Evolutionary conservation across 1,140 invertebrate species (phyloP).

Genomic region (Hestina assimilis): DNA sequence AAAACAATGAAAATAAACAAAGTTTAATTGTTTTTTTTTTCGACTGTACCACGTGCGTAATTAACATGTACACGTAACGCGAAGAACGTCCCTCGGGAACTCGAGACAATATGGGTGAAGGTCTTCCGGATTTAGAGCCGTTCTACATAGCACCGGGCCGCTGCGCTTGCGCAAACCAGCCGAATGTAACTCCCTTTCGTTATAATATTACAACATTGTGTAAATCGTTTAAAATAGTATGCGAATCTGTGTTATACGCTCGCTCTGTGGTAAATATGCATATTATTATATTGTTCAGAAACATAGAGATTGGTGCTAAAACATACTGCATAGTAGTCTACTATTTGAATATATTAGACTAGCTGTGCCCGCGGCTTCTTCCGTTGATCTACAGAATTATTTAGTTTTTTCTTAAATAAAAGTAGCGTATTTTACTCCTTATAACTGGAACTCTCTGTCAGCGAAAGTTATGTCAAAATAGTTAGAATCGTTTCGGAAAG

Average conservation of each 20-base stretch:
- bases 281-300: neutral
- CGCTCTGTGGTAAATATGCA: neutral
- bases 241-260: neutral
- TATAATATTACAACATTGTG: constrained; percentile 6
- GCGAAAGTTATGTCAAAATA: no score
- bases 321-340: no score
- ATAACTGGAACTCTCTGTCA: no score
- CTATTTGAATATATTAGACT: no score
- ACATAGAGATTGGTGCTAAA: neutral
- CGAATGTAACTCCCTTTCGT: constrained; percentile 9
- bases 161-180: constrained; percentile 46
- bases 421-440: no score
- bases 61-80: constrained; percentile 16
- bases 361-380: no score
- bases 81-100: constrained; percentile 52
- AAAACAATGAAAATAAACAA: no score
- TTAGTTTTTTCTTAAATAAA: no score
- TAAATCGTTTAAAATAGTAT: constrained; percentile 1
- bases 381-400: no score
- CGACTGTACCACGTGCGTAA: constrained; percentile 1
- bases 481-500: no score
- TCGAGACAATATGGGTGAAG: constrained; percentile 62
- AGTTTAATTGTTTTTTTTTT: no score
- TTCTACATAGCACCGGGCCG: constrained; percentile 42
- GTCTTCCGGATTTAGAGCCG: constrained; percentile 67